Conservation (phyloP, 2,797 vertebrate species). For the Carapus acus region DNA sequence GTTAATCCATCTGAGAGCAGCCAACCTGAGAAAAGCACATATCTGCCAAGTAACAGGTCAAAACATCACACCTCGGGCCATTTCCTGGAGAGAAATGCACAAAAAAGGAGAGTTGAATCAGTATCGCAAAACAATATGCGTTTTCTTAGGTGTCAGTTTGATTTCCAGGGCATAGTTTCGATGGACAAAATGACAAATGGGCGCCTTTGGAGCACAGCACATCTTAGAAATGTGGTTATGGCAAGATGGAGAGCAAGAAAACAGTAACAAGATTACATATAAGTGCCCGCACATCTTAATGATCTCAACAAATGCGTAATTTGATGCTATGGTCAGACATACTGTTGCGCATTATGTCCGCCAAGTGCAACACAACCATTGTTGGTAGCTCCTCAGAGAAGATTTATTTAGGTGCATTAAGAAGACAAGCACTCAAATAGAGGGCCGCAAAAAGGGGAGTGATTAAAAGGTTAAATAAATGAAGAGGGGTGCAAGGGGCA, state of each 20-base stretch:
- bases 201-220: not conserved
- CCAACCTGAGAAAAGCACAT: slow-evolving; percentile 35
- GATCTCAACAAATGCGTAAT: slow-evolving; percentile 12
- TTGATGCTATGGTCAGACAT: slow-evolving; percentile 12
- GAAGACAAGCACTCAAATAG: slow-evolving; percentile 14
- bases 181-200: not conserved
- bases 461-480: too few species aligned
- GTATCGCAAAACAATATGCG: not conserved
- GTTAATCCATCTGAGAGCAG: slow-evolving; percentile 50
- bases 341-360: slow-evolving; percentile 25
- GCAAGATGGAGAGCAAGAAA: not conserved
- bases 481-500: too few species aligned
- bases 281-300: slow-evolving; percentile 5
- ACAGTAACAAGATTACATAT: not conserved
- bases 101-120: slow-evolving; percentile 9
- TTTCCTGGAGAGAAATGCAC: slow-evolving; percentile 36
- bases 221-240: not conserved
- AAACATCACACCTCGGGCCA: slow-evolving; percentile 3
- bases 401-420: slow-evolving; percentile 8
- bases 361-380: not conserved
- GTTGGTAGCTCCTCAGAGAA: slow-evolving; percentile 7
- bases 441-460: not conserved
- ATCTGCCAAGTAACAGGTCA: slow-evolving; percentile 27
- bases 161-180: not conserved
- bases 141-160: not conserved